Conservation (phyloP, 2,888 invertebrate genomes). For the Dioctria rufipes region DNA sequence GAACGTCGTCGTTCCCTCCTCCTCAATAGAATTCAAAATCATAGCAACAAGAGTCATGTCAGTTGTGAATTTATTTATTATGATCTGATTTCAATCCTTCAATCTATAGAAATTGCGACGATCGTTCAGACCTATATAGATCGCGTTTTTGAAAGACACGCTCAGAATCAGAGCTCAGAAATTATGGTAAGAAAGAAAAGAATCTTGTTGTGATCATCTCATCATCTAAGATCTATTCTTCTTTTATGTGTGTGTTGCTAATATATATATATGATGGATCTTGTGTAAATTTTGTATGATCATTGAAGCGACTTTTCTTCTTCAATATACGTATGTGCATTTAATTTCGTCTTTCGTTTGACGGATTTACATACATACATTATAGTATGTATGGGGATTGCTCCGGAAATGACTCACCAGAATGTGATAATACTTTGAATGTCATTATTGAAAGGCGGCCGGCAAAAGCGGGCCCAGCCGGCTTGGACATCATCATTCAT, state of each 20-base stretch:
- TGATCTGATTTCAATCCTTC: neutral
- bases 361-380: too few species aligned
- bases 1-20: neutral
- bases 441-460: conserved; percentile 40
- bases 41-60: neutral
- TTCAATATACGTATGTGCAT: conserved; percentile 1
- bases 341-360: conserved; percentile 16
- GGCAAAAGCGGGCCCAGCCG: conserved; percentile 2
- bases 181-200: too few species aligned
- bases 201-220: neutral
- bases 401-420: conserved; percentile 47
- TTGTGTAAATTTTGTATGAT: neutral
- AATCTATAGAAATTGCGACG: neutral
- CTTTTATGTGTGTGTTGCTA: neutral
- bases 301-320: conserved; percentile 41
- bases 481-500: neutral
- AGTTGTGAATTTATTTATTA: conserved; percentile 21
- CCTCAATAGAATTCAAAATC: neutral
- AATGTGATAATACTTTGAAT: conserved; percentile 50
- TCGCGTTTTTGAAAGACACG: neutral
- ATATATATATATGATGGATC: too few species aligned
- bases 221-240: neutral
- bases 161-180: neutral
- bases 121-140: conserved; percentile 17
- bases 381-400: conserved; percentile 10